A percentile compares a stretch with the other conserved stretches of the same genome.
Evolutionary conservation across 1,140 invertebrate genomes (phyloP).

Genomic region (Drosophila athabasca): DNA sequence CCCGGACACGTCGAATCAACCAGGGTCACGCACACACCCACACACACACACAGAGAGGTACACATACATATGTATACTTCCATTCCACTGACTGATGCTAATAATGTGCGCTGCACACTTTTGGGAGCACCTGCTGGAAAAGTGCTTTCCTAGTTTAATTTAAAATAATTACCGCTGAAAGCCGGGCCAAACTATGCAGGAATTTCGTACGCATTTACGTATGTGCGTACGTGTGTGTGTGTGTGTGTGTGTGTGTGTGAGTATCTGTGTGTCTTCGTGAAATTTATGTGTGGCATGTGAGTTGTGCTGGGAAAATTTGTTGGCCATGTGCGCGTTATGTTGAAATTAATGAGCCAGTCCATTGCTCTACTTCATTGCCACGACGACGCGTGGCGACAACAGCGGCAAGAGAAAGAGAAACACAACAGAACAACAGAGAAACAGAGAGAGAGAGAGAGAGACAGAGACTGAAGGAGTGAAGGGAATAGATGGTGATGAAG

Average conservation of each 20-base stretch:
- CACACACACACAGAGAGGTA: background rate
- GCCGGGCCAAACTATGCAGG: slow-evolving; percentile 20
- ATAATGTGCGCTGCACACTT: slow-evolving; percentile 53
- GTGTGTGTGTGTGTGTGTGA: background rate
- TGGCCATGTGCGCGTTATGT: slow-evolving; percentile 60
- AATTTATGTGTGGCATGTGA: slow-evolving; percentile 26
- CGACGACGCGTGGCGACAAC: slow-evolving; percentile 15
- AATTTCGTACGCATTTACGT: slow-evolving; percentile 18
- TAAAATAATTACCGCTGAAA: slow-evolving; percentile 66
- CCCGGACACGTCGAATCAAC: background rate
- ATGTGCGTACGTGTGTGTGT: background rate
- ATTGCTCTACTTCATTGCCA: slow-evolving; percentile 57
- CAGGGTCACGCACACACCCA: slow-evolving; percentile 3
- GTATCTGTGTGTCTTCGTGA: background rate
- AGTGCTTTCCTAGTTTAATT: slow-evolving; percentile 63
- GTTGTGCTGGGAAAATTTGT: slow-evolving; percentile 34
- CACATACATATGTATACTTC: too few relatives aligned
- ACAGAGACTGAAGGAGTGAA: background rate
- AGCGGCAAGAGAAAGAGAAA: background rate
- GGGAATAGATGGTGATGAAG: slow-evolving; percentile 37
- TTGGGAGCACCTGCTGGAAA: slow-evolving; percentile 49
- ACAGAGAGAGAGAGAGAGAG: background rate
- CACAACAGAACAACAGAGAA: background rate
- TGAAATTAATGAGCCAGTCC: slow-evolving; percentile 64
- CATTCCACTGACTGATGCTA: slow-evolving; percentile 41